Base-by-base conservation (phyloP, 2,797 vertebrate species). In the Vireo griseus region DNA sequence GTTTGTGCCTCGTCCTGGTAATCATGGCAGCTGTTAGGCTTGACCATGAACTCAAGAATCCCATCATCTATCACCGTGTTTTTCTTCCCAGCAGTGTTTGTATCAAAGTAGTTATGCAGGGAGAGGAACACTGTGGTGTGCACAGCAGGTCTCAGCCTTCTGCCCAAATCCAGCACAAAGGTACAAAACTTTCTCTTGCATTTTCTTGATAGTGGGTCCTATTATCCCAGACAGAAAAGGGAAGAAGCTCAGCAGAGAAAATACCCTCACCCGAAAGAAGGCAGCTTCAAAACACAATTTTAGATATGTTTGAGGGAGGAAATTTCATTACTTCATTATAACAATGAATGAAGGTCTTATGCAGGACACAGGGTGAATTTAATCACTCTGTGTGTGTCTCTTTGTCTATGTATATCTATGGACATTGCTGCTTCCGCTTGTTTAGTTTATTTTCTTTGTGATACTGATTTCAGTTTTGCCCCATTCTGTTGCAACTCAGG, bases 21-120 rank as follows among this genome's bases (percentile, higher is more conserved):
- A 94, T 79, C 77, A 79, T 5, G 35, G 74, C 92, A 94, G 93
- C 86, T 90, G 86, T 84, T 92, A 77, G 55, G 45, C 59, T 94
- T 87, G 92, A 93, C 89, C 42, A 0, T 63, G 81, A 94, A 62
- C 78, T 94, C 61, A 10, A 61, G 75, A 91, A 79, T 92, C 65
- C 39, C 65, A 35, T 89, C 44, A 80, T 91, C 84, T 92, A 72
- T 92, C 87, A 92, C 21, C 0, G 0, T 52, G 26, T 57, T 90
- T 87, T 37, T 57, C 48, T 77, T 80, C 69, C 45, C 76, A 81
- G 15, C 24, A 79, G 48, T 28, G 13, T 37, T 92, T 91, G 92
- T 85, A 48, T 94, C 74, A 91, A 66, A 91, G 66, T 13, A 79
- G 67, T 55, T 73, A 25, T 0, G 5, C 45, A 91, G 15, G 47